These are phyloP conservation scores for Chloebia gouldiae DNA, from an alignment of 2,113 vertebrate species.

Conservation along the genomic window DNA sequence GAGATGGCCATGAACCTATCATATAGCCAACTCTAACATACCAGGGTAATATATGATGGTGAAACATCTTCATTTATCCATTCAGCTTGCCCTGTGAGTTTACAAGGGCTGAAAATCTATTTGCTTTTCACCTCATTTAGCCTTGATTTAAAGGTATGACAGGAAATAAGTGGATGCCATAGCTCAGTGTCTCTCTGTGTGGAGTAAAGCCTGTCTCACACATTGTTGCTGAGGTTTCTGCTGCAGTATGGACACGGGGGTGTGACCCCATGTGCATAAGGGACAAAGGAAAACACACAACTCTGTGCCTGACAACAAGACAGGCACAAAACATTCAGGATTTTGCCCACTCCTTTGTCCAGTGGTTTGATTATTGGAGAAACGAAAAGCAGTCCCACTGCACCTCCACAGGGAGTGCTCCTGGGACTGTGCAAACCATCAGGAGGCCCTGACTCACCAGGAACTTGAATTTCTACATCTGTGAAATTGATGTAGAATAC, in stretches of 20 bases:
- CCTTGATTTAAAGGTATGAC: constrained; percentile 44
- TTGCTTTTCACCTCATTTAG: constrained; percentile 34
- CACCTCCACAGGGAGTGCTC: not conserved
- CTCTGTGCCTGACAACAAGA: not conserved
- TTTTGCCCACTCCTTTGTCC: not conserved
- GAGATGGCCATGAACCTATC: constrained; percentile 47
- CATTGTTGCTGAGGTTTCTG: not conserved
- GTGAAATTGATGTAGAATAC: too few relatives aligned
- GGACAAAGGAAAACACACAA: not conserved
- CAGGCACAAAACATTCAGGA: not conserved
- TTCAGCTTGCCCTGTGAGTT: constrained; percentile 42
- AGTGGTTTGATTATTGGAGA: not conserved
- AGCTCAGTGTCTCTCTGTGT: not conserved
- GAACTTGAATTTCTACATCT: not conserved
- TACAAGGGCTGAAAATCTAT: constrained; percentile 44
- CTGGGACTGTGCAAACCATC: not conserved
- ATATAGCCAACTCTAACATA: not conserved
- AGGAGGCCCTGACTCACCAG: not conserved
- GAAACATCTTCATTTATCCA: constrained; percentile 33
- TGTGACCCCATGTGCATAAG: not conserved
- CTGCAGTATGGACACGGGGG: too few relatives aligned
- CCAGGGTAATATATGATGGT: not conserved
- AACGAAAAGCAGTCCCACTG: not conserved
- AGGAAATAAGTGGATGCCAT: constrained; percentile 4
- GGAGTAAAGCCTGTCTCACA: not conserved